A percentile compares a stretch with the other conserved stretches of the same genome.
These are phyloP conservation scores for Limnephilus marmoratus DNA, from an alignment of 2,888 invertebrate genomes.

Conservation along the genomic window DNA sequence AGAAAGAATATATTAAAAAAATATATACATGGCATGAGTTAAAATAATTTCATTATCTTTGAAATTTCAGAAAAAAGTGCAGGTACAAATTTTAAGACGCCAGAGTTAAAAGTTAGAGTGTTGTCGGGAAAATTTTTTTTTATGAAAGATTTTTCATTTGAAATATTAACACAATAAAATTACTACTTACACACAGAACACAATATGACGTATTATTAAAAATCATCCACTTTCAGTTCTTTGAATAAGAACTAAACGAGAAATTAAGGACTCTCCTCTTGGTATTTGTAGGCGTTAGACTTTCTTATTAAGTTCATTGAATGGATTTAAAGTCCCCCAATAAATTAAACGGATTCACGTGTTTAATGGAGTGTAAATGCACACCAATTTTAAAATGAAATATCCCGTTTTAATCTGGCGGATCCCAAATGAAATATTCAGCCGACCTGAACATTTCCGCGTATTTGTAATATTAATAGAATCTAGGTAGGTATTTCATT, in stretches of 20 bases:
- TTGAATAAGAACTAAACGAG: background rate
- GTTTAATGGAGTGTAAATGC: background rate
- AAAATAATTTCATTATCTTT: no score
- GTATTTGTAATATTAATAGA: background rate
- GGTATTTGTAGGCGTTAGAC: background rate
- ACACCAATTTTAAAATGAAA: background rate
- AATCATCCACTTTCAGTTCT: background rate
- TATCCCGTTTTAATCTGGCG: background rate
- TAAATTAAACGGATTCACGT: background rate
- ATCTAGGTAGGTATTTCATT: background rate
- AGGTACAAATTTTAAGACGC: no score
- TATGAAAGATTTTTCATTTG: no score
- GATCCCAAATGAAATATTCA: background rate
- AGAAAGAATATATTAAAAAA: no score
- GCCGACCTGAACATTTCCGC: background rate
- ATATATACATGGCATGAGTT: no score
- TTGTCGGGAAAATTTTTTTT: no score
- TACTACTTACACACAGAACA: background rate
- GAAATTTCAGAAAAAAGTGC: no score
- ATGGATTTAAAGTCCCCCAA: background rate
- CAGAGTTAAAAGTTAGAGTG: no score
- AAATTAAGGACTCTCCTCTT: background rate
- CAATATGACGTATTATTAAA: background rate
- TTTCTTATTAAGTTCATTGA: background rate
- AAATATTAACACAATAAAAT: no score